These are phyloP conservation scores for Neofelis nebulosa DNA, from an alignment of 2,113 vertebrate species.

Conservation along the genomic window DNA sequence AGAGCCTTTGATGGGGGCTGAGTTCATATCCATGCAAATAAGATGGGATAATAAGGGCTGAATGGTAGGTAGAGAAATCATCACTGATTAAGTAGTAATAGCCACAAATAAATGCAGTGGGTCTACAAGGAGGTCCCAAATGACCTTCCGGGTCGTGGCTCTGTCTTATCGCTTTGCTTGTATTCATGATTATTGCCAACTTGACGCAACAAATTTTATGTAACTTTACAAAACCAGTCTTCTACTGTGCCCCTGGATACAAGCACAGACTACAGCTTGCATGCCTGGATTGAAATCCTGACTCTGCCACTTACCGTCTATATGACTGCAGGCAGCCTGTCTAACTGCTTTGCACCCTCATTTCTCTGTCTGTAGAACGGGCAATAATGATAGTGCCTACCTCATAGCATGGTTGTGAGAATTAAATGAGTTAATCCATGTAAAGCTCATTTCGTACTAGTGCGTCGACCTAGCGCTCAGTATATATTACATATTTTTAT, in stretches of 20 bases:
- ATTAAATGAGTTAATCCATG: conserved; percentile 38
- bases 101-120: not conserved
- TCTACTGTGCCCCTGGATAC: not conserved
- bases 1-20: not conserved
- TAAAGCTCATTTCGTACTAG: conserved; percentile 32
- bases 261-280: not conserved
- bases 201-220: not conserved
- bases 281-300: conserved; percentile 1
- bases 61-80: not conserved
- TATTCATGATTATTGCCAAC: not conserved
- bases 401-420: not conserved
- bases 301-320: not conserved
- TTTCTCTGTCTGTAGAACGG: conserved; percentile 24
- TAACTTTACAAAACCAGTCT: not conserved
- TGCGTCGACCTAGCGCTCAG: not conserved
- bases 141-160: not conserved
- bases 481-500: not conserved
- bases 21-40: not conserved
- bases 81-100: not conserved
- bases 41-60: not conserved
- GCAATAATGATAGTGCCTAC: conserved; percentile 1
- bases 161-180: not conserved
- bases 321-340: not conserved
- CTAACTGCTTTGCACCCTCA: not conserved
- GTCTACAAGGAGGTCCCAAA: not conserved